Evolutionary conservation across 2,888 invertebrate species (phyloP).

Genomic region (Agrochola circellaris): DNA sequence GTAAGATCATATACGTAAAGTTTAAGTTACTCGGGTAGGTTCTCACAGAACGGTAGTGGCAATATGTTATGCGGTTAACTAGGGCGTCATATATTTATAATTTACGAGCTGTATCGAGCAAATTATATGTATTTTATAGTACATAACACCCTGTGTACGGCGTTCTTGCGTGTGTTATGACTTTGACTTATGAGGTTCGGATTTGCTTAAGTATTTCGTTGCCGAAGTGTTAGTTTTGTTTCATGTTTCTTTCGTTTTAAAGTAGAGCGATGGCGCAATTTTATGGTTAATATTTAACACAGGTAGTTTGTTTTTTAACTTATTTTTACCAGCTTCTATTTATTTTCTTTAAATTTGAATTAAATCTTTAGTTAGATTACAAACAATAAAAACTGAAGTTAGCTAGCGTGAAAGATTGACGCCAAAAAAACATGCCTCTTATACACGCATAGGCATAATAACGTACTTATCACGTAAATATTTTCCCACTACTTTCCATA

Average conservation of each 20-base stretch:
- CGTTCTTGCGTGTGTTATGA: constrained; percentile 26
- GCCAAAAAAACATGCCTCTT: too few relatives aligned
- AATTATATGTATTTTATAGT: constrained; percentile 48
- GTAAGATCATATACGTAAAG: background rate
- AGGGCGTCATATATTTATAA: constrained; percentile 58
- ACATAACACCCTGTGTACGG: constrained; percentile 33
- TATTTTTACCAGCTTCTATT: too few relatives aligned
- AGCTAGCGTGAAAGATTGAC: background rate
- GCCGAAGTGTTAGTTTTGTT: constrained; percentile 4
- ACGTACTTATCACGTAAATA: constrained; percentile 40
- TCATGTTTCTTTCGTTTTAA: constrained; percentile 16
- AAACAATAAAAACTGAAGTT: background rate
- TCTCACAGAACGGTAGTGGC: constrained; percentile 11
- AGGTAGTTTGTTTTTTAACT: accelerated
- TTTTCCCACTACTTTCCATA: constrained; percentile 37
- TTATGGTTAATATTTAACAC: background rate
- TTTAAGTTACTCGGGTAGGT: constrained; percentile 6
- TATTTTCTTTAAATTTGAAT: background rate
- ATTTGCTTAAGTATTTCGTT: constrained; percentile 34
- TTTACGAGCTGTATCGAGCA: constrained; percentile 52
- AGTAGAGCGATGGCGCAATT: background rate
- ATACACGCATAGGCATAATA: background rate
- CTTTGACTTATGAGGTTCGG: constrained; percentile 42
- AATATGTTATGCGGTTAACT: constrained; percentile 53
- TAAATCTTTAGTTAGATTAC: background rate